Evolutionary conservation across 2,113 vertebrate genomes (phyloP).

Genomic region (Natator depressus): DNA sequence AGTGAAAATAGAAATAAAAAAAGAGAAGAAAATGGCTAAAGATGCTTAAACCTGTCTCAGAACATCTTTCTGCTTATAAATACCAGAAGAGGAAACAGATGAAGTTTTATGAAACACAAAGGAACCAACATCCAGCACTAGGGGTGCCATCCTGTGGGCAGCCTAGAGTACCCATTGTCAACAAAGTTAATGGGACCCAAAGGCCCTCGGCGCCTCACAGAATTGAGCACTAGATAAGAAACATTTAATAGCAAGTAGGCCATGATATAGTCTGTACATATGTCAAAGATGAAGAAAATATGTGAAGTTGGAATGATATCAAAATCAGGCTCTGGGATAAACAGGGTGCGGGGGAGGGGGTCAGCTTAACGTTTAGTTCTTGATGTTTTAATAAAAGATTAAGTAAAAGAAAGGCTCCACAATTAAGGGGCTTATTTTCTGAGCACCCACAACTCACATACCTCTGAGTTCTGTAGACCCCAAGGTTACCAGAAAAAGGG

Average conservation of each 20-base stretch:
- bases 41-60: background rate
- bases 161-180: background rate
- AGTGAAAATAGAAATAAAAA: conserved; percentile 19
- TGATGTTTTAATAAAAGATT: background rate
- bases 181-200: fast-evolving
- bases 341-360: background rate
- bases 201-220: background rate
- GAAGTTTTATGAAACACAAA: background rate
- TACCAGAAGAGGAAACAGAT: background rate
- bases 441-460: background rate
- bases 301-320: background rate
- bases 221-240: background rate
- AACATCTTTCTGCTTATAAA: background rate
- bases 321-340: background rate
- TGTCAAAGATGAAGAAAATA: background rate
- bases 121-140: background rate
- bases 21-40: background rate
- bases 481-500: conserved; percentile 11
- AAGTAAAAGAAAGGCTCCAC: background rate
- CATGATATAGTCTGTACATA: background rate
- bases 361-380: background rate
- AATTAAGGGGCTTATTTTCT: background rate
- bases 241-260: background rate
- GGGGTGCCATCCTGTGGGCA: background rate
- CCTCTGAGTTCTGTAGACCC: background rate